Evolutionary conservation across 2,797 vertebrate genomes (phyloP).

Genomic region (Platalea minor): DNA sequence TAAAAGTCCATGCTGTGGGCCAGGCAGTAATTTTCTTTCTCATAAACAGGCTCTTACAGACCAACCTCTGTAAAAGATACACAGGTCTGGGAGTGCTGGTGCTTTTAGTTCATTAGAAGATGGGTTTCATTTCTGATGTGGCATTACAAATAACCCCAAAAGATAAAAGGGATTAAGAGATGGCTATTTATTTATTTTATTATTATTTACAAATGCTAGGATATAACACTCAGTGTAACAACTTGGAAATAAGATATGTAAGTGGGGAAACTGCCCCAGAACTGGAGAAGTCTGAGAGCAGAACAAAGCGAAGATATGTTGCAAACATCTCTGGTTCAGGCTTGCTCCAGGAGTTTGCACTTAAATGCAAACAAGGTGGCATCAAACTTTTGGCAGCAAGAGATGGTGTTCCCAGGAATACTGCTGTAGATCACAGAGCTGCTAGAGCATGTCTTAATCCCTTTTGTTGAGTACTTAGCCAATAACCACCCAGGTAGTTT

Average conservation of each 20-base stretch:
- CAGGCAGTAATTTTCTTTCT: constrained; percentile 15
- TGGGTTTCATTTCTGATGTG: background rate
- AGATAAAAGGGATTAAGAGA: background rate
- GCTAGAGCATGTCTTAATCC: background rate
- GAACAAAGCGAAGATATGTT: background rate
- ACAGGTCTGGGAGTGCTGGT: background rate
- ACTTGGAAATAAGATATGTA: background rate
- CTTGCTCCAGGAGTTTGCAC: background rate
- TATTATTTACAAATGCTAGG: background rate
- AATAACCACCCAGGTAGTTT: background rate
- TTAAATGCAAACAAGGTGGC: background rate
- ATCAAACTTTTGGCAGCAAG: background rate
- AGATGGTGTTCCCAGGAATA: background rate
- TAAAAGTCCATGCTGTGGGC: background rate
- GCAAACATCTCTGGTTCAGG: background rate
- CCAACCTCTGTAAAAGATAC: background rate
- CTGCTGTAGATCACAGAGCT: background rate
- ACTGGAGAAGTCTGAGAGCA: background rate
- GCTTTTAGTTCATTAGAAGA: constrained; percentile 4
- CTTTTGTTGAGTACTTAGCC: background rate
- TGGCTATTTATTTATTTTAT: background rate
- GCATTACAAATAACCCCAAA: background rate
- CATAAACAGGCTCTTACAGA: background rate
- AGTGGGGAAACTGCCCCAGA: background rate
- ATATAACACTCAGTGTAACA: background rate